phyloP scores from a whole-genome alignment of 2,888 invertebrate species.

The Melanchra persicariae region DNA sequence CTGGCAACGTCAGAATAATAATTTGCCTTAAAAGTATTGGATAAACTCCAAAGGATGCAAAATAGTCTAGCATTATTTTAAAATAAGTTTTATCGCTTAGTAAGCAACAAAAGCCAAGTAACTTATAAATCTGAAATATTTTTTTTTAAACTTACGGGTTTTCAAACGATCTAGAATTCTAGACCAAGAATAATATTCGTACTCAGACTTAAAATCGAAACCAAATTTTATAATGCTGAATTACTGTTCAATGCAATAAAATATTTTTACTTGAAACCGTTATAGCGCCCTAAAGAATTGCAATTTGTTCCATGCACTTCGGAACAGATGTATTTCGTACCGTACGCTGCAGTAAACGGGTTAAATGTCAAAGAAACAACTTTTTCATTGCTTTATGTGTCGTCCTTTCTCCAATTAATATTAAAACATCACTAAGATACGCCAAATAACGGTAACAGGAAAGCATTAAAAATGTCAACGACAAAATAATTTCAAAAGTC shows the following conservation, averaged over 20 bases:
- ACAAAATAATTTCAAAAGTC: slow-evolving; percentile 26
- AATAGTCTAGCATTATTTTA: not conserved
- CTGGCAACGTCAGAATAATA: not conserved
- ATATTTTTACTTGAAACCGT: slow-evolving; percentile 12
- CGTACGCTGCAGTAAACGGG: slow-evolving; percentile 27
- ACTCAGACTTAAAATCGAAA: slow-evolving; percentile 7
- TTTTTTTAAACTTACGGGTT: no score
- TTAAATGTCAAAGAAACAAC: slow-evolving; percentile 54
- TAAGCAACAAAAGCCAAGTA: no score
- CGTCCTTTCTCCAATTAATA: slow-evolving; percentile 5
- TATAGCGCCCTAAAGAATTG: slow-evolving; percentile 16
- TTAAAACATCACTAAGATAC: not conserved
- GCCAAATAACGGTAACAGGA: slow-evolving; percentile 6
- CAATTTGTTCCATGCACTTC: slow-evolving; percentile 36
- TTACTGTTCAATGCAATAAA: not conserved
- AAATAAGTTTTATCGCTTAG: not conserved
- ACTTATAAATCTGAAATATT: no score
- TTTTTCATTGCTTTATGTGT: slow-evolving; percentile 9
- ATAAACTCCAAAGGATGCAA: not conserved
- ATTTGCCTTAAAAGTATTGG: not conserved
- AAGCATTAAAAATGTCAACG: not conserved
- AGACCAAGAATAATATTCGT: not conserved
- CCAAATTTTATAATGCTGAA: not conserved
- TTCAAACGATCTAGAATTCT: no score
- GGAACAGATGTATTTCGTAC: slow-evolving; percentile 41